phyloP scores from a whole-genome alignment of 2,797 vertebrate species.

The Triplophysa bombifrons region DNA sequence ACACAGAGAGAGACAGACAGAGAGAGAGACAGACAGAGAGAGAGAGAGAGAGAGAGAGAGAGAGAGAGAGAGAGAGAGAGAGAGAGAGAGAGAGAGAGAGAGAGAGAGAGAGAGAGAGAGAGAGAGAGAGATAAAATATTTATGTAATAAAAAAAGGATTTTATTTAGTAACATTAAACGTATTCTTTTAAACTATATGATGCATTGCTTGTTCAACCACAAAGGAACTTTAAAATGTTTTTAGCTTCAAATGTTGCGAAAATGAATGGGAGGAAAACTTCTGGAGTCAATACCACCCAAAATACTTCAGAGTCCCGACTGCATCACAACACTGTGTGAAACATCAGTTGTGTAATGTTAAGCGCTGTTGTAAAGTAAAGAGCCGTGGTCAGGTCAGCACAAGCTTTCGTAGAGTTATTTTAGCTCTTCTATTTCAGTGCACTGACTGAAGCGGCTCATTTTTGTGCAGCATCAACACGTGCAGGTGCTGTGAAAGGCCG shows the following conservation, averaged over 20 bases:
- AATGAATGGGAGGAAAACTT: background rate
- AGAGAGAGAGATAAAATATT: no score
- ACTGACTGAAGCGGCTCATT: slow-evolving; percentile 20
- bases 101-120: no score
- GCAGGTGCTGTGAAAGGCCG: slow-evolving; percentile 41
- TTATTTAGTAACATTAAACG: no score
- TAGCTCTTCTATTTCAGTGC: slow-evolving; percentile 47
- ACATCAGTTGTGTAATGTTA: background rate
- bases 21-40: no score
- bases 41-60: background rate
- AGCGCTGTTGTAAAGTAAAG: slow-evolving; percentile 17
- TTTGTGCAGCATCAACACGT: slow-evolving; percentile 29
- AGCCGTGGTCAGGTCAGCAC: slow-evolving; percentile 45
- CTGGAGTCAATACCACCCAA: background rate
- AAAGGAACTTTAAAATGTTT: background rate
- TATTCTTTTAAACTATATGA: no score
- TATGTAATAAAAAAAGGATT: no score
- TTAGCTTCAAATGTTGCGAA: background rate
- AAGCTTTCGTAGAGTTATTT: slow-evolving; percentile 54
- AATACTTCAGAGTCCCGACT: background rate
- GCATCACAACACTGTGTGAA: background rate
- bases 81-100: no score
- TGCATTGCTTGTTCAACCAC: no score
- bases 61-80: slow-evolving; percentile 34
- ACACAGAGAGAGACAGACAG: no score